Base-by-base conservation (phyloP, 2,797 vertebrate species). In the Artibeus lituratus region DNA sequence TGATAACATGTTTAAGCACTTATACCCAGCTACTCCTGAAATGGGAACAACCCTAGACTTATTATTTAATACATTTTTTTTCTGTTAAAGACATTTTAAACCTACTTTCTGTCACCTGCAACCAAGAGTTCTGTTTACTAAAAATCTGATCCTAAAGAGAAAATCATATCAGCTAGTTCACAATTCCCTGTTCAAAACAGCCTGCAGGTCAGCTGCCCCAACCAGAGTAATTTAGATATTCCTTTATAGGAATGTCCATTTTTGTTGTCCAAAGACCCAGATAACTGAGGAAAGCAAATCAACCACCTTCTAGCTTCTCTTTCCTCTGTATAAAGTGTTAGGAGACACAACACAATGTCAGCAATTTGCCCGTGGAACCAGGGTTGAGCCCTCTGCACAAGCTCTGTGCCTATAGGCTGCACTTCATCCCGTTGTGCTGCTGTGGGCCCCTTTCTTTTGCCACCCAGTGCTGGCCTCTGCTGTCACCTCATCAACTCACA, bases 111-210 rank as follows among this genome's bases (percentile, higher is more conserved):
- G 22, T 82, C 78, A 62, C 5, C 24, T 42, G 47, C 35, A 77
- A 94, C 9, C 67, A 72, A 91, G 77, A 81, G 10, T 55, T 91
- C 39, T 82, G 35, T 67, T 73, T 91, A 81, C 67, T 86, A 88
- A 93, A 96, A 94, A 74, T 37, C 44, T 35, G 84, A 69, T 26
- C 37, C 91, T 72, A 69, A 78, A 53, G 72, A 80, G 51, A 82
- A 70, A 0, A 4, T 47, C 92, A 24, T 1, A 0, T 72, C 67
- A 62, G 32, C 49, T 81, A 42, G 37, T 37, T 88, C 49, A 87
- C 35, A 81, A 55, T 18, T 32, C 16, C 39, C 53, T 47, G 11
- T 5, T 24, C 47, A 73, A 94, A 90, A 76, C 9, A n/a, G 55
- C 19, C 39, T 15, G n/a, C 39, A 53, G 42, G 72, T 35, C 65